Percentiles rank a stretch among this genome's conserved stretches.
phyloP scores from a whole-genome alignment of 2,113 vertebrate species.

The Cebus imitator region DNA sequence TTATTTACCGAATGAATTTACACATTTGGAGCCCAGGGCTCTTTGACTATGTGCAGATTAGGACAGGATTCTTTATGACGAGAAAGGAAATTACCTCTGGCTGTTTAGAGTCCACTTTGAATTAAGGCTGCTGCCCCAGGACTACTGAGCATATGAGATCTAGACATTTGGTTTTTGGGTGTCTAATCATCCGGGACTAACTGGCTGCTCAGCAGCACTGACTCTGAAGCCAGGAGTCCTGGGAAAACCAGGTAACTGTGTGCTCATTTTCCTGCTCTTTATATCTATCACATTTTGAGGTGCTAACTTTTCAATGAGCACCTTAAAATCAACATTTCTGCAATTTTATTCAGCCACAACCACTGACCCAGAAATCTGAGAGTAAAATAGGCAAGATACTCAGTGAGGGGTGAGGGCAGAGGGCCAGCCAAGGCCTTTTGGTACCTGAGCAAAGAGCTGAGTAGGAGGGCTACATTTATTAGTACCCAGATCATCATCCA shows the following conservation, averaged over 20 bases:
- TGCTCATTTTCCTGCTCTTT: neutral
- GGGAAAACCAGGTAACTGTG: neutral
- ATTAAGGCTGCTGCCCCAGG: neutral
- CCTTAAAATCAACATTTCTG: neutral
- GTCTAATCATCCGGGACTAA: neutral
- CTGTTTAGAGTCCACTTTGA: neutral
- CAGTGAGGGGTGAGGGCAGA: neutral
- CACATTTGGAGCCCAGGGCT: neutral
- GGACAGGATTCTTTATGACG: neutral
- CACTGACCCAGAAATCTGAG: neutral
- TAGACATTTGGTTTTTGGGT: neutral
- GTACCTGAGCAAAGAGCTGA: neutral
- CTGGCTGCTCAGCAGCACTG: neutral
- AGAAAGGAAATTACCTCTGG: neutral
- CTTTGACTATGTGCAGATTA: neutral
- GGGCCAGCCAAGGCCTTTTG: neutral
- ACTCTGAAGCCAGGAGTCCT: neutral
- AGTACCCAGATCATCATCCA: neutral
- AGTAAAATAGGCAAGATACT: neutral
- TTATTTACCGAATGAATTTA: conserved; percentile 26
- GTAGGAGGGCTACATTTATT: neutral
- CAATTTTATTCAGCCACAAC: neutral
- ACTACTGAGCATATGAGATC: neutral
- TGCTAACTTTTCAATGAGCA: neutral
- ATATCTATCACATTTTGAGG: neutral